A percentile compares a stretch with the other conserved stretches of the same genome.
Conservation (phyloP, 2,113 vertebrate genomes). For the Psittacus erithacus region DNA sequence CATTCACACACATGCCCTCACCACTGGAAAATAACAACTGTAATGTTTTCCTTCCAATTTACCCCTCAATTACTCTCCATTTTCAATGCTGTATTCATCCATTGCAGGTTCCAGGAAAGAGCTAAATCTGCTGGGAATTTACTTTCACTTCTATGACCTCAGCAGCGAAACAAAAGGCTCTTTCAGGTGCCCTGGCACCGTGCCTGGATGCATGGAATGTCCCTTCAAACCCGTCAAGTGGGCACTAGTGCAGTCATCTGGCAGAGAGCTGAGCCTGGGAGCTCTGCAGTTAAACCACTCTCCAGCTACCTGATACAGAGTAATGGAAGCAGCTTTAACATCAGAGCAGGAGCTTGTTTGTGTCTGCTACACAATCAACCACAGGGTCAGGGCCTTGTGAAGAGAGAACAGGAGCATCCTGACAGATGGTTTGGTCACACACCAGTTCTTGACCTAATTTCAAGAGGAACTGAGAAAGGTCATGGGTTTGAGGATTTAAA, state of each 20-base stretch:
- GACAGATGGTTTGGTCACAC: background rate
- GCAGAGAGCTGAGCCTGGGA: background rate
- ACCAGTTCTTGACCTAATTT: background rate
- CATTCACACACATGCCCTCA: background rate
- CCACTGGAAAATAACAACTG: background rate
- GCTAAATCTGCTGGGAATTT: conserved; percentile 57
- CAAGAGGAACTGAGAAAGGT: background rate
- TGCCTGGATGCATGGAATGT: background rate
- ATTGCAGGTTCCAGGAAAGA: conserved; percentile 64
- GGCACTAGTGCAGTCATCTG: background rate
- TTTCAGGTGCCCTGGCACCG: conserved; percentile 53
- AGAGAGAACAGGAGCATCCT: background rate
- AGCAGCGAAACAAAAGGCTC: conserved; percentile 64
- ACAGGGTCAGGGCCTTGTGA: background rate
- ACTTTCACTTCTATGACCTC: conserved; percentile 63
- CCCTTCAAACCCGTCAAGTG: background rate
- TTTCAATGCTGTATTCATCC: conserved; percentile 60
- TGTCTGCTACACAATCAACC: background rate
- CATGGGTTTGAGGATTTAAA: background rate
- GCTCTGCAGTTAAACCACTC: background rate
- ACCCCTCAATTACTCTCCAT: conserved; percentile 29
- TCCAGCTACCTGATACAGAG: background rate
- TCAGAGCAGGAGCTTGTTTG: background rate
- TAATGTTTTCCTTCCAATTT: conserved; percentile 33
- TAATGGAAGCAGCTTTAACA: background rate